These are phyloP conservation scores for Hydrocynus forskahlii DNA, from an alignment of 2,797 vertebrate genomes.

Conservation along the genomic window DNA sequence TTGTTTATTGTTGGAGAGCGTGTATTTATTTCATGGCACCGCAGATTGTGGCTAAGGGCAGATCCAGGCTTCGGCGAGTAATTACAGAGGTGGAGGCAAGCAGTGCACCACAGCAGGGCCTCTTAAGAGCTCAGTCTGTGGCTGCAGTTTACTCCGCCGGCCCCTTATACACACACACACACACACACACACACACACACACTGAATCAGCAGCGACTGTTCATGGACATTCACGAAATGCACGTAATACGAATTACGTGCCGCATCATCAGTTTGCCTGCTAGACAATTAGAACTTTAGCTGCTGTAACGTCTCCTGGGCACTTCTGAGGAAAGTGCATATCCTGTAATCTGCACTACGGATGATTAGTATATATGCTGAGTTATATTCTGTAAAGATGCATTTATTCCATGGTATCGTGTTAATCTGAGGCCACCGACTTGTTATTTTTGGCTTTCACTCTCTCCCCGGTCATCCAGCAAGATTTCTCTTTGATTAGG, in stretches of 20 bases:
- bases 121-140: slow-evolving; percentile 61
- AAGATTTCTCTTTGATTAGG: slow-evolving; percentile 75
- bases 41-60: slow-evolving; percentile 82
- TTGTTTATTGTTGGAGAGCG: slow-evolving; percentile 84
- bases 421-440: slow-evolving; percentile 32
- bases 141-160: slow-evolving; percentile 49
- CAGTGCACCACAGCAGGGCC: slow-evolving; percentile 68
- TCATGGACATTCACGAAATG: neutral
- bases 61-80: slow-evolving; percentile 72
- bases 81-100: slow-evolving; percentile 77
- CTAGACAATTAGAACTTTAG: neutral
- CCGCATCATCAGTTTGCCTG: neutral
- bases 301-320: slow-evolving; percentile 1
- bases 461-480: slow-evolving; percentile 52
- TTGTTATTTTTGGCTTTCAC: slow-evolving; percentile 56
- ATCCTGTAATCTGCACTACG: slow-evolving; percentile 12
- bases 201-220: slow-evolving; percentile 21
- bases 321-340: slow-evolving; percentile 3
- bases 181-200: slow-evolving; percentile 32
- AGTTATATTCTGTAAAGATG: slow-evolving; percentile 34
- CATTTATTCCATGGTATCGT: neutral
- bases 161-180: slow-evolving; percentile 25
- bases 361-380: slow-evolving; percentile 12
- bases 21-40: slow-evolving; percentile 83
- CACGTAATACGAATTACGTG: slow-evolving; percentile 31